Evolutionary conservation across 2,797 vertebrate genomes (phyloP).

Genomic region (Tokudaia tokunoshimensis): DNA sequence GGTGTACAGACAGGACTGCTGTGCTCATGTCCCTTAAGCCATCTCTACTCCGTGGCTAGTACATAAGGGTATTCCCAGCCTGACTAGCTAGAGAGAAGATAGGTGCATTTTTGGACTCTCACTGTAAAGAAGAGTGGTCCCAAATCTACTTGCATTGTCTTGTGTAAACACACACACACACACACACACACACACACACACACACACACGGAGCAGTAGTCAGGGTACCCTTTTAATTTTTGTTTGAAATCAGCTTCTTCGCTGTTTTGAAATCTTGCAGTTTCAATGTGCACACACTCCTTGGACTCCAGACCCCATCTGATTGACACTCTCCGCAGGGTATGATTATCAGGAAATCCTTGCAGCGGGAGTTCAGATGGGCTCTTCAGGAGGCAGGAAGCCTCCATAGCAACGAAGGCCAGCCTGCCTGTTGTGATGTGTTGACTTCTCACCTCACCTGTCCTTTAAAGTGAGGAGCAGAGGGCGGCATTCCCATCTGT

Average conservation of each 20-base stretch:
- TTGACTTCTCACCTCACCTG: not conserved
- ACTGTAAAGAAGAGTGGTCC: not conserved
- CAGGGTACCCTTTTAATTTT: constrained; percentile 38
- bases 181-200: not conserved
- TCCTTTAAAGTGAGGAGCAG: constrained; percentile 55
- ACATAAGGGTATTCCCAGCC: not conserved
- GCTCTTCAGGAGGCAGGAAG: constrained; percentile 7
- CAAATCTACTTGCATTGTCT: not conserved
- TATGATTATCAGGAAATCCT: not conserved
- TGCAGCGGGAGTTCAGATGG: not conserved
- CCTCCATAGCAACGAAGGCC: not conserved
- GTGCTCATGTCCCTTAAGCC: not conserved
- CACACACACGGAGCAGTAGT: not conserved
- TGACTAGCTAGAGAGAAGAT: not conserved
- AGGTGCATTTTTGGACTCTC: not conserved
- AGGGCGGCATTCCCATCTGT: constrained; percentile 62
- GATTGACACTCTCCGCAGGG: not conserved
- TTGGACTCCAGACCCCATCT: not conserved
- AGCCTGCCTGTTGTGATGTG: constrained; percentile 36
- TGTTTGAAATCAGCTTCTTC: constrained; percentile 36
- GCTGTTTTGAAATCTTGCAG: constrained; percentile 41
- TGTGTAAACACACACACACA: not conserved
- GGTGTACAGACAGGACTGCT: not conserved
- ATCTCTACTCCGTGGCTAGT: not conserved
- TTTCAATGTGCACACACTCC: not conserved